Percentiles rank a stretch among this genome's conserved stretches.
These are phyloP conservation scores for Neocrepidodera transversa DNA, from an alignment of 2,888 invertebrate species.

Conservation along the genomic window DNA sequence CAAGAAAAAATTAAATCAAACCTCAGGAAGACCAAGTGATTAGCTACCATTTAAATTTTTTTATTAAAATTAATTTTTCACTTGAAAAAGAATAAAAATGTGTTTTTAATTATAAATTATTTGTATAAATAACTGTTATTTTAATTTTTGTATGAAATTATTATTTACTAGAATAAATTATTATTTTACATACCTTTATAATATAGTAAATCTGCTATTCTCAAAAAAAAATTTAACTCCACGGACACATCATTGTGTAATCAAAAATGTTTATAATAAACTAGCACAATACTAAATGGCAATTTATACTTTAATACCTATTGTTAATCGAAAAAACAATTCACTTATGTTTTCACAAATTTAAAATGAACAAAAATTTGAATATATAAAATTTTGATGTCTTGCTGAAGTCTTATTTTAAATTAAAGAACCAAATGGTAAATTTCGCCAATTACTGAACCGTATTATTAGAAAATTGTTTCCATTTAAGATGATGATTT, in stretches of 20 bases:
- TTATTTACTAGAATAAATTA: too few species aligned
- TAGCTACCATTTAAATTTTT: too few species aligned
- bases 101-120: too few species aligned
- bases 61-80: too few species aligned
- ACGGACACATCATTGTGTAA: neutral
- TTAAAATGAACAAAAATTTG: slow-evolving; percentile 1
- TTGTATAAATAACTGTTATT: too few species aligned
- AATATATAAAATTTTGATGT: neutral
- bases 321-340: slow-evolving; percentile 9
- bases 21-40: too few species aligned
- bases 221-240: neutral
- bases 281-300: neutral
- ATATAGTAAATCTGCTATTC: too few species aligned
- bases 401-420: slow-evolving; percentile 7
- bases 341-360: slow-evolving; percentile 5
- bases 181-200: too few species aligned
- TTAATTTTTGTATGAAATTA: too few species aligned
- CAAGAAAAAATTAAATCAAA: too few species aligned
- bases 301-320: slow-evolving; percentile 11
- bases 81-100: too few species aligned
- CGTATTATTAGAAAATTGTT: slow-evolving; percentile 10
- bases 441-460: slow-evolving; percentile 3
- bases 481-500: neutral
- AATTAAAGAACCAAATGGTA: neutral
- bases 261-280: neutral